Base-by-base conservation (phyloP, 2,888 invertebrate species). In the Quadroppia sp. region DNA sequence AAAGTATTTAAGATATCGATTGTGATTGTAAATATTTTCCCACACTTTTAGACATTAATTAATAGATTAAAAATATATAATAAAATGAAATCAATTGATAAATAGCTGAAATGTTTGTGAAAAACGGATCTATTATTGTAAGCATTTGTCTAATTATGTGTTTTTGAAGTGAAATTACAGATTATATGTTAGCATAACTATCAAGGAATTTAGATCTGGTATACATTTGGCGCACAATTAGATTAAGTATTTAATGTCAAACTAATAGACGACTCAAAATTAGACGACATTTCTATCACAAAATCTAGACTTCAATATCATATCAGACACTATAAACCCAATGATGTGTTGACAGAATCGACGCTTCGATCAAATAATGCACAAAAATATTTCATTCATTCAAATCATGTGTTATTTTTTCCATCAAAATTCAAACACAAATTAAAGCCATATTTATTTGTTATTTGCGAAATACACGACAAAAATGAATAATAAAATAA, bases 171-270 rank as follows among this genome's bases (percentile, higher is more conserved):
- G 50, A 50, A 23, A n/a, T n/a, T 23, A 50, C 50, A 20, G 45
- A 17, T 45, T 13, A 28, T 59, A 59, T 3, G 1, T 7, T 59
- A 23, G 28, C 59, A 59, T 59, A 59, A 59, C 59, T 20, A 59
- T 30, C 13, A 59, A 28, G 28, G 59, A 30, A 59, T 59, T 59
- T 28, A 30, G 25, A 59, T 59, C 20, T 59, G 13, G 1, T 15
- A 15, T 30, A 59, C 15, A 17, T 25, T 59, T 28, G 28, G 11
- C 6, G 2, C 28, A 30, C 59, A 59, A 59, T 59, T 59, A 59
- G 59, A 59, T 59, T 59, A n/a, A 59, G 30, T 30, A 59, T 59
- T n/a, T 59, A 59, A 59, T 59, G 59, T 59, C 59, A 59, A 59
- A 59, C 59, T 59, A 3, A 15, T 59, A 59, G 28, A 59, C 13